A percentile compares a stretch with the other conserved stretches of the same genome.
These are phyloP conservation scores for Misgurnus anguillicaudatus DNA, from an alignment of 2,113 vertebrate species.

Conservation along the genomic window DNA sequence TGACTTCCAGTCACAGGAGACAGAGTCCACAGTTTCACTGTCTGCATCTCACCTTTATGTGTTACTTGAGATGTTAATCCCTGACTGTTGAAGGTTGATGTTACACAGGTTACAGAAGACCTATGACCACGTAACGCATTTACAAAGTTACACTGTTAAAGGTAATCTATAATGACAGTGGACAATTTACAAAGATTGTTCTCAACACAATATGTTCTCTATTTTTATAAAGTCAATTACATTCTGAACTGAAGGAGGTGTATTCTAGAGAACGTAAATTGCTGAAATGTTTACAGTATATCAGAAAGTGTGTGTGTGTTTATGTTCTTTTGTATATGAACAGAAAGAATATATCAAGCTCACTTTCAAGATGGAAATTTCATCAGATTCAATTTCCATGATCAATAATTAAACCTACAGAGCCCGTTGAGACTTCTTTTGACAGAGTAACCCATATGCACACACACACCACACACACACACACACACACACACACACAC, in stretches of 20 bases:
- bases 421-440: slow-evolving; percentile 65
- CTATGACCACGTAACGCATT: background rate
- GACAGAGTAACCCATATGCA: slow-evolving; percentile 48
- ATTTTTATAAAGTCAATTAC: background rate
- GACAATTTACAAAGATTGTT: background rate
- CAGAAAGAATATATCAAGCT: slow-evolving; percentile 19
- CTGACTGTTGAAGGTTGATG: background rate
- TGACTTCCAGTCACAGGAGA: slow-evolving; percentile 5
- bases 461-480: slow-evolving; percentile 5
- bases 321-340: slow-evolving; percentile 16
- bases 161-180: background rate
- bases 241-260: background rate
- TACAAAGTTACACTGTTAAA: background rate
- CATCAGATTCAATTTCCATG: slow-evolving; percentile 85
- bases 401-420: slow-evolving; percentile 89
- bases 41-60: background rate
- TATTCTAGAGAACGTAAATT: background rate
- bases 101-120: background rate
- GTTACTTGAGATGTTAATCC: slow-evolving; percentile 36
- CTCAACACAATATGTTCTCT: background rate
- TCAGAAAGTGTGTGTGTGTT: background rate
- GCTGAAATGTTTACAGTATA: background rate
- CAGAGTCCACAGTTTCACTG: slow-evolving; percentile 18
- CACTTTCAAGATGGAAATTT: slow-evolving; percentile 88
- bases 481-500: slow-evolving; percentile 17